Conservation (phyloP, 2,113 vertebrate genomes). For the Chloropsis hardwickii region DNA sequence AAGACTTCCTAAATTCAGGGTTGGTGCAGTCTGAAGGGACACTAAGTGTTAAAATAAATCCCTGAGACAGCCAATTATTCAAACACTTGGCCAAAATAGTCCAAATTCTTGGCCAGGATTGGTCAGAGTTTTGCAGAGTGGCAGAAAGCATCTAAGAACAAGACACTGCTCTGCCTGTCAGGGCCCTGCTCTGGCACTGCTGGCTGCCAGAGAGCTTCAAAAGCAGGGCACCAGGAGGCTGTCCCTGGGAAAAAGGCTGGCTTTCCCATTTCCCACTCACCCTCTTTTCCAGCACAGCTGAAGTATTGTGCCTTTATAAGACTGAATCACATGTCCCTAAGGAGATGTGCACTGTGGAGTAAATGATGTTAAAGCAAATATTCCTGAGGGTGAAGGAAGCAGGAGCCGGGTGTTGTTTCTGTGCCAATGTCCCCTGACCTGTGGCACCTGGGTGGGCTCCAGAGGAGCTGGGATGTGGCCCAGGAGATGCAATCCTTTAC, state of each 20-base stretch:
- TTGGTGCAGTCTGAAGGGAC: not conserved
- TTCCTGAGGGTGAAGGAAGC: not conserved
- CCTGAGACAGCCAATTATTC: not conserved
- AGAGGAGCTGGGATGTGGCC: not conserved
- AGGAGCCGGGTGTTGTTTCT: accelerated
- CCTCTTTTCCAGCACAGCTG: not conserved
- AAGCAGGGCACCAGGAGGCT: not conserved
- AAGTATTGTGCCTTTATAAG: not conserved
- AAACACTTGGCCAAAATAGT: not conserved
- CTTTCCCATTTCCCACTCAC: not conserved
- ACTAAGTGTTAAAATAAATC: not conserved
- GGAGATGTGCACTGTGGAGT: not conserved
- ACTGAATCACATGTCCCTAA: not conserved
- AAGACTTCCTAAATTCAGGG: not conserved
- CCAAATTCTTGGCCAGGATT: not conserved
- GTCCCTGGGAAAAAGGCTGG: not conserved
- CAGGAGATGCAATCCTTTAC: not conserved
- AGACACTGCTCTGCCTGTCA: not conserved
- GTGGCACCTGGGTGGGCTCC: not conserved
- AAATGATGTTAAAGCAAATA: not conserved
- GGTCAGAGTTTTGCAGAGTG: not conserved
- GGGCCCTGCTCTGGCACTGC: not conserved
- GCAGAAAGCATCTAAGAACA: not conserved
- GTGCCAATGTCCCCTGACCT: accelerated
- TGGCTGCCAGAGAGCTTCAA: not conserved